phyloP scores from a whole-genome alignment of 2,113 vertebrate genomes.

The Amia ocellicauda region DNA sequence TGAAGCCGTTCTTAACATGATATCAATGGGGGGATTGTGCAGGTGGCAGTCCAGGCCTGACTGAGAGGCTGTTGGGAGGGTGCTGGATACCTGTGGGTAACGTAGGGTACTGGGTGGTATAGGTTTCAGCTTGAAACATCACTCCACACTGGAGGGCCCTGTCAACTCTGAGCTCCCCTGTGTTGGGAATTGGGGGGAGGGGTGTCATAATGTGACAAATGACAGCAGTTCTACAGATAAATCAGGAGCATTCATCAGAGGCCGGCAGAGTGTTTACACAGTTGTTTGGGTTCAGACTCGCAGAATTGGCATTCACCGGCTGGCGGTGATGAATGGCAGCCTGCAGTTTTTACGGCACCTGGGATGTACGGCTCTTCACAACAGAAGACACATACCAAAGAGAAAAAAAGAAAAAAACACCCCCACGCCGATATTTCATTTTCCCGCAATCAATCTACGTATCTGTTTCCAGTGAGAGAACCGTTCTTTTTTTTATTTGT shows the following conservation, averaged over 20 bases:
- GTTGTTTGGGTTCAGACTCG: conserved; percentile 37
- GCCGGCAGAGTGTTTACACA: conserved; percentile 48
- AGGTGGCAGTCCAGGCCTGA: too few relatives aligned
- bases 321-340: conserved; percentile 50
- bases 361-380: conserved; percentile 34
- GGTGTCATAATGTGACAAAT: conserved; percentile 59
- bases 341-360: conserved; percentile 45
- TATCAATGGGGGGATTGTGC: too few relatives aligned
- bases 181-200: conserved; percentile 26
- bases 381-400: neutral
- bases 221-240: conserved; percentile 60
- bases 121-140: neutral
- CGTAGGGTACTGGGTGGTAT: too few relatives aligned
- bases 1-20: too few relatives aligned
- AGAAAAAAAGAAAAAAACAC: too few relatives aligned
- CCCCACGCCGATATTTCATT: too few relatives aligned
- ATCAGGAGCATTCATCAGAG: conserved; percentile 59
- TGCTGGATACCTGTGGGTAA: too few relatives aligned
- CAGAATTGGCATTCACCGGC: neutral
- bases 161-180: too few relatives aligned
- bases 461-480: too few relatives aligned
- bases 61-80: too few relatives aligned
- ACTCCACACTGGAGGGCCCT: conserved; percentile 53
- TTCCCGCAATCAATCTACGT: too few relatives aligned
- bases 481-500: neutral